Base-by-base conservation (phyloP, 2,113 vertebrate genomes). In the Jaculus jaculus region DNA sequence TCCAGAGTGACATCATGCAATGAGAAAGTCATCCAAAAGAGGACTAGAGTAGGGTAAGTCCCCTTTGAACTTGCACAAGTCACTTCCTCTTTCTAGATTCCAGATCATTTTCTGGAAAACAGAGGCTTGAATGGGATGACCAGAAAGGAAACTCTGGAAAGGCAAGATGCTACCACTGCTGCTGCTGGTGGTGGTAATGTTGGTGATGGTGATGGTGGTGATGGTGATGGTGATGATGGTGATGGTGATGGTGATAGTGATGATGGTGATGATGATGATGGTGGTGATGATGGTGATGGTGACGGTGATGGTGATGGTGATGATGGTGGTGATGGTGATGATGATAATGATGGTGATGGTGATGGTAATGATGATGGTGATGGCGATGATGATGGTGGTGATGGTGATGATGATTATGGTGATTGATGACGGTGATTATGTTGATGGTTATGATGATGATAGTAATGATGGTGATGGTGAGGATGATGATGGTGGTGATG, bases 161-260 rank as follows among this genome's bases (percentile, higher is more conserved):
- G 47, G 34, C 13, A 69, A 11, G 20, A 65, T 51, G 63, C 34
- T 28, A 0, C 8, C 20, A 1, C 51, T 74, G 37, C 32, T 86
- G 39, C 12, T 65, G 7, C 0, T 51, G 20, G 4, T 30, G 20
- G 0, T 17, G 21, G 2, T 9, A 3, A 0, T 18, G n/a, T 0
- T 23, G 1, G 0, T 28, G 21, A 0, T 9, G 23, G 3, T 3
- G 4, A 7, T 30, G 77, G 0, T n/a, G 20, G 5, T 30, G 18
- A 13, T 37, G 13, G 8, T 39, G 7, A 0, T 37, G 9, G 4
- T 51, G 21, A 2, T 28, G 58, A 3, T 78, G 12, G 5, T 20
- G 8, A 1, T 26, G 37, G 4, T 54, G 39, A 28, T 78, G 63
- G 12, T 39, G 11, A 23, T 68, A 30, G 11, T 47, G 39, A 12